Base-by-base conservation (phyloP, 2,888 invertebrate genomes). In the Lordiphosa andalusiaca region DNA sequence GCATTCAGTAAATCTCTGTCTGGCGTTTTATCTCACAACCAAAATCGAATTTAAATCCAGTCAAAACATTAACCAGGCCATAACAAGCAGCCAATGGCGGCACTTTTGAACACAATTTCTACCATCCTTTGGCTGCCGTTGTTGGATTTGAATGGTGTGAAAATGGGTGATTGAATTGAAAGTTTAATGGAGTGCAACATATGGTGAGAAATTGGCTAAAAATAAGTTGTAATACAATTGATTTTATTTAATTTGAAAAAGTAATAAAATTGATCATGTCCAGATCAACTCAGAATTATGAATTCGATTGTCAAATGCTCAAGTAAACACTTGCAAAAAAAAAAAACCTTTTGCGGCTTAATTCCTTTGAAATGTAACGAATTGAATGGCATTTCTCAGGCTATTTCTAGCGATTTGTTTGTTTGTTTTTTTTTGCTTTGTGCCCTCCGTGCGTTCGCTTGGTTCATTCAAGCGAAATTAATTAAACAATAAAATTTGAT, bases 401-500 rank as follows among this genome's bases (percentile, higher is more conserved):
- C 60, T 63, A 73, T 84, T 73, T 84, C 53, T 62, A 65, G 59
- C 52, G 52, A 81, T 84, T 81, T 76, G 84, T 84, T 81, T 84
- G 60, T 58, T 76, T n/a, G n/a, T n/a, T n/a, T n/a, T n/a, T n/a
- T 73, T 76, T 67, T 53, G 41, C 41, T 40, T 64, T 42, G 38
- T 16, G 33, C 57, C 48, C 44, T 38, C 50, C 49, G 16, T 48
- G 37, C 39, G 42, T 59, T 52, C 7, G 46, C 48, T 38, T n/a
- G 65, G 56, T 78, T 76, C 75, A 76, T 76, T 78, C 83, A 78
- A 76, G 75, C 75, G 56, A 80, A 84, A 80, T 82, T 80, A 77
- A 84, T 80, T 82, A 84, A 84, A 80, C 74, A 84, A 84, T 80
- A 84, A 80, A 84, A 82, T 70, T 77, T 80, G 82, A 80, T 84